phyloP scores from a whole-genome alignment of 2,888 invertebrate species.

The Oxyscelio sp. region DNA sequence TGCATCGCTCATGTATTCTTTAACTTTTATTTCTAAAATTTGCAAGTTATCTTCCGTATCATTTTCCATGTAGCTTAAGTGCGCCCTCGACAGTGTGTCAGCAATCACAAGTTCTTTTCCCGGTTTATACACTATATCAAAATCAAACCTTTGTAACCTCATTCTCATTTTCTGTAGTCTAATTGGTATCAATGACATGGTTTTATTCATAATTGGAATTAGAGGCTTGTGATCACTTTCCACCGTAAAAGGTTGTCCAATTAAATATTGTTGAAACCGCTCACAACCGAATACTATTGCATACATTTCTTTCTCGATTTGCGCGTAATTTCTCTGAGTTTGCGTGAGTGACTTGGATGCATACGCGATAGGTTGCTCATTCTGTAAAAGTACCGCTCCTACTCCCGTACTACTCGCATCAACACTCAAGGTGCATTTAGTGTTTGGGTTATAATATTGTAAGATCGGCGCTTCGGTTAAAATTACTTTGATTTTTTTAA shows the following conservation, averaged over 20 bases:
- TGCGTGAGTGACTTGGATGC: conserved; percentile 72
- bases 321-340: conserved; percentile 66
- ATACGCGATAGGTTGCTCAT: conserved; percentile 70
- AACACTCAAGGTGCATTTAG: conserved; percentile 64
- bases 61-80: conserved; percentile 16
- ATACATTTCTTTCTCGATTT: conserved; percentile 69
- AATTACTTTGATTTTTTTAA: conserved; percentile 60
- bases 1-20: conserved; percentile 41
- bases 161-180: too few relatives aligned
- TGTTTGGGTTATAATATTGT: conserved; percentile 70
- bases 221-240: conserved; percentile 82
- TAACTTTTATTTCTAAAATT: conserved; percentile 35
- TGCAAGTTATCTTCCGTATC: conserved; percentile 45
- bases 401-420: conserved; percentile 74
- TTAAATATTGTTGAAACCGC: conserved; percentile 71
- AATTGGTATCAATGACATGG: too few relatives aligned
- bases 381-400: conserved; percentile 73
- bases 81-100: conserved; percentile 73
- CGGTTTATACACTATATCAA: conserved; percentile 63
- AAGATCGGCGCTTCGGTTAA: conserved; percentile 57
- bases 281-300: conserved; percentile 74
- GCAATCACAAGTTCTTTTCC: conserved; percentile 74
- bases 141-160: too few relatives aligned
- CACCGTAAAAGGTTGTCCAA: conserved; percentile 74
- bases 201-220: conserved; percentile 76